Base-by-base conservation (phyloP, 1,140 invertebrate genomes). In the Lerema accius region DNA sequence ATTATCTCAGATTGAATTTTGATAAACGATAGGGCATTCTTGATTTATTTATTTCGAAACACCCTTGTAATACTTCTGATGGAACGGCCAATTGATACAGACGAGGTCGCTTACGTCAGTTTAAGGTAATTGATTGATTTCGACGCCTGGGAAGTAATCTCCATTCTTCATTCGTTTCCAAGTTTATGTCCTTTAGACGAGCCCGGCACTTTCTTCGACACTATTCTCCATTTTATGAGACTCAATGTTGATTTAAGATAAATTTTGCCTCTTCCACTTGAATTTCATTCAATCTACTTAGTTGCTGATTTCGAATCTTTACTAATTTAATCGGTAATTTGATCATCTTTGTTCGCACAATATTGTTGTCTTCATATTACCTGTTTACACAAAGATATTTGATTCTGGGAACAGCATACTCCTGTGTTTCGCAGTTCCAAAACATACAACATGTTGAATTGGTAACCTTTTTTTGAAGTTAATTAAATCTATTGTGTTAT, bases 1-100 rank as follows among this genome's bases (percentile, higher is more conserved):
- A 74, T 60, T 50, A 65, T 55, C 51, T 69, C 40, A 32, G 40
- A 70, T 62, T 71, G 69, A 69, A 62, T 67, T 78, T 80, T 79
- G 74, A 80, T 77, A 72, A 79, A 80, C 76, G 76, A 71, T 55
- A 59, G 53, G 40, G 49, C 59, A 65, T 71, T 53, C 68, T 63
- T 73, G 80, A 80, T 82, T 82, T 80, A 80, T 82, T 82, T 80
- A 82, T 80, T 75, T 76, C 76, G 51, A 67, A 73, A 69, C 50
- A 67, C 58, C 65, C 69, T 67, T 71, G 67, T 71, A 71, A 79
- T 69, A 72, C 64, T 71, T 62, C 63, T 63, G 69, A 81, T 72
- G 71, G 65, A 49, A 59, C 53, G 9, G 48, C 66, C 72, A 74
- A 84, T 77, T 84, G 79, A 79, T 81, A 79, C 73, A 73, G 69